Percentiles rank a stretch among this genome's conserved stretches.
Conservation (phyloP, 1,140 invertebrate species). For the Araneus ventricosus region DNA sequence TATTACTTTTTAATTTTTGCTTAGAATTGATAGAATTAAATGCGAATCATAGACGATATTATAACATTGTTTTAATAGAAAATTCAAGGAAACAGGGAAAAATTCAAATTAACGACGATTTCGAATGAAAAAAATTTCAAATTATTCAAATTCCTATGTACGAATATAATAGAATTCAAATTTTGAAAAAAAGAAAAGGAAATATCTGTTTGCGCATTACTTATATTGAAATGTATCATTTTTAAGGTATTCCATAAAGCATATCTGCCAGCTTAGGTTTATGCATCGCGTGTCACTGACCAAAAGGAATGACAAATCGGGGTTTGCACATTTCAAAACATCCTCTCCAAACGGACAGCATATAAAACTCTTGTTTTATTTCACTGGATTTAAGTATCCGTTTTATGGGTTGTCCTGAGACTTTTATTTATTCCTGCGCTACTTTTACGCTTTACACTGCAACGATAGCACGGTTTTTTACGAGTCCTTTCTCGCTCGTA, state of each 20-base stretch:
- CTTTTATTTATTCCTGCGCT: background rate
- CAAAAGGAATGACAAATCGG: background rate
- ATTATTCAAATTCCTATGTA: too few species aligned
- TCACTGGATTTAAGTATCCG: constrained; percentile 8
- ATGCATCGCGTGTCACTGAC: background rate
- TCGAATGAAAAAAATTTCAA: too few species aligned
- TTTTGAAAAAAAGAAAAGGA: too few species aligned
- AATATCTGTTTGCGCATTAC: too few species aligned
- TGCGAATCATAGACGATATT: too few species aligned
- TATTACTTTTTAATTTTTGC: too few species aligned
- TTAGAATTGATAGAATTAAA: too few species aligned
- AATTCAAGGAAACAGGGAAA: too few species aligned
- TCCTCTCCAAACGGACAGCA: background rate
- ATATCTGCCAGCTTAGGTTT: background rate
- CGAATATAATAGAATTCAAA: too few species aligned
- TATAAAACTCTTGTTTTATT: background rate
- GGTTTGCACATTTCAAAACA: constrained; percentile 16
- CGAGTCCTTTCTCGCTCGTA: constrained; percentile 18
- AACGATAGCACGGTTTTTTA: constrained; percentile 16
- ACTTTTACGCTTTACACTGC: background rate
- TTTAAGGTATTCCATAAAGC: background rate
- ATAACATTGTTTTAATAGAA: too few species aligned
- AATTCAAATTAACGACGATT: too few species aligned
- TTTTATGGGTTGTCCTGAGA: constrained; percentile 22
- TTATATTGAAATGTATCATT: background rate